Evolutionary conservation across 2,797 vertebrate species (phyloP).

Genomic region (Sebastolobus alascanus): DNA sequence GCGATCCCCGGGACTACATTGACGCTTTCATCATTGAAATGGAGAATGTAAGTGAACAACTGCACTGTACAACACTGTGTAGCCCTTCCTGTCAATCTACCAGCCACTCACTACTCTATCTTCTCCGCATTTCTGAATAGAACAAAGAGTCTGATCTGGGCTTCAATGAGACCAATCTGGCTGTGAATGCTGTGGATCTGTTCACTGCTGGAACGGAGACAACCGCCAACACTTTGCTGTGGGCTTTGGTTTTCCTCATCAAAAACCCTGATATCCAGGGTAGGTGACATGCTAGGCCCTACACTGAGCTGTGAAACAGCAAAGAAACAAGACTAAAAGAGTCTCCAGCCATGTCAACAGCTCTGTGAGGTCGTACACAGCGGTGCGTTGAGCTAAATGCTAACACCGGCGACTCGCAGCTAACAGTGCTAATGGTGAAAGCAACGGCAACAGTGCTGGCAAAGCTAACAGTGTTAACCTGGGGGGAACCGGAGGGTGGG

Average conservation of each 20-base stretch:
- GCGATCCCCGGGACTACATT: conserved; percentile 79
- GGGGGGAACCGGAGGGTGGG: no score
- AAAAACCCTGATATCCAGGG: conserved; percentile 86
- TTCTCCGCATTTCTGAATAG: conserved; percentile 42
- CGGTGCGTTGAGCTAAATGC: neutral
- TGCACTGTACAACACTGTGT: neutral
- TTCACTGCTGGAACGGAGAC: conserved; percentile 90
- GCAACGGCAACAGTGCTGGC: no score
- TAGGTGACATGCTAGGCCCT: conserved; percentile 49
- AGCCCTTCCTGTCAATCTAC: neutral
- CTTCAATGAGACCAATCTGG: conserved; percentile 84
- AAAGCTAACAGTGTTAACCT: no score
- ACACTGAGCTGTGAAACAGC: neutral
- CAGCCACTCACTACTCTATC: neutral
- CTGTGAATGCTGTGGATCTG: conserved; percentile 81
- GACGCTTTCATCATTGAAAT: conserved; percentile 87
- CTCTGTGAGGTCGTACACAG: neutral
- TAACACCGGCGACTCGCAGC: neutral
- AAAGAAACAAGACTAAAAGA: neutral
- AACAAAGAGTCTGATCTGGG: conserved; percentile 47
- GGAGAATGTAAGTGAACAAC: conserved; percentile 69
- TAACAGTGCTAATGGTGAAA: no score
- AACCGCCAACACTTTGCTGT: conserved; percentile 85
- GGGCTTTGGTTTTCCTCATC: conserved; percentile 88
- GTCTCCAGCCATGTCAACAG: neutral